Percentiles rank a stretch among this genome's conserved stretches.
Conservation (phyloP, 2,113 vertebrate species). For the Mormyrus iriodes region DNA sequence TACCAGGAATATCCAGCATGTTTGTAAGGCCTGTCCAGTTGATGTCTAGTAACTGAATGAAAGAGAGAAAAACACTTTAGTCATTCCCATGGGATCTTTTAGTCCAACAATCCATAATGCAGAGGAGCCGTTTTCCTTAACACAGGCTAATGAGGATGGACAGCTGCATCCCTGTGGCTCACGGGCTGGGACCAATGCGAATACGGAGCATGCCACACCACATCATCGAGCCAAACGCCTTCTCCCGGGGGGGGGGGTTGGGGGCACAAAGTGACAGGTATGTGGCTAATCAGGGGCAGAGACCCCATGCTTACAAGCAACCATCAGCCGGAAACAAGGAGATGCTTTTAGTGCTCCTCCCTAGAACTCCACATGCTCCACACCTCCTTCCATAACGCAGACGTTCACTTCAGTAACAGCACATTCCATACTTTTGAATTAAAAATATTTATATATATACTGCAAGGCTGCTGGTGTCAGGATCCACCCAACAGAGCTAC, state of each 20-base stretch:
- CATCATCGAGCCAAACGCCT: neutral
- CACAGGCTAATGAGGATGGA: neutral
- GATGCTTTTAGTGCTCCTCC: neutral
- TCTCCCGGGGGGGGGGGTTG: too few relatives aligned
- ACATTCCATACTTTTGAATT: neutral
- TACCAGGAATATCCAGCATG: conserved; percentile 89
- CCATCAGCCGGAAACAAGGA: neutral
- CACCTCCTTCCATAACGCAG: neutral
- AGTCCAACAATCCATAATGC: neutral
- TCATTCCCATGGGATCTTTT: neutral
- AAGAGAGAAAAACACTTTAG: neutral
- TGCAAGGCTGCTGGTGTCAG: neutral
- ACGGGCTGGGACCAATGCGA: neutral
- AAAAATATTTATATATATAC: neutral
- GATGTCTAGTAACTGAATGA: conserved; percentile 82
- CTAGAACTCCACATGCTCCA: neutral
- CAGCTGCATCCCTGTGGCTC: neutral
- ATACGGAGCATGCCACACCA: neutral
- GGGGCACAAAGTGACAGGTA: neutral
- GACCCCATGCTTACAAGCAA: neutral
- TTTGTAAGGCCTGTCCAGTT: conserved; percentile 97
- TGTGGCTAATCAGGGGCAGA: neutral
- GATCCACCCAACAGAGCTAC: neutral
- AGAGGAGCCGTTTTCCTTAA: neutral
- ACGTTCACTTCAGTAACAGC: neutral